Percentiles rank a stretch among this genome's conserved stretches.
phyloP scores from a whole-genome alignment of 2,113 vertebrate genomes.

The Cromileptes altivelis region DNA sequence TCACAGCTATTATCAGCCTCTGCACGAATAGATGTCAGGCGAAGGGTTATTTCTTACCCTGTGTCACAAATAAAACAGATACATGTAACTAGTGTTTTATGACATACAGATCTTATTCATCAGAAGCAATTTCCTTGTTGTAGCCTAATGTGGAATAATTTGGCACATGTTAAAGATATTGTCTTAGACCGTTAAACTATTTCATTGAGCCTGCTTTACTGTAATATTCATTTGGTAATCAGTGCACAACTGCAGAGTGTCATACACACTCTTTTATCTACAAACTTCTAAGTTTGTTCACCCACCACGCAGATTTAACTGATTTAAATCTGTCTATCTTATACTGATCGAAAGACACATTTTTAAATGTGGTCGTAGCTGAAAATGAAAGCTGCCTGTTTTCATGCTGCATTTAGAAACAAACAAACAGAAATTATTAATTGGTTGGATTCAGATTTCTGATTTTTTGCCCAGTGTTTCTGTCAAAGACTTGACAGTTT shows the following conservation, averaged over 20 bases:
- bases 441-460: neutral
- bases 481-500: neutral
- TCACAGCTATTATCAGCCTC: slow-evolving; percentile 63
- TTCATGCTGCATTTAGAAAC: neutral
- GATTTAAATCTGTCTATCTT: too few relatives aligned
- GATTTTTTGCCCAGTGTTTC: neutral
- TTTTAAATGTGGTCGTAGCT: neutral
- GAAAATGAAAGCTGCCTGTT: neutral
- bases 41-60: slow-evolving; percentile 32
- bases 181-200: neutral
- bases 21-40: slow-evolving; percentile 46
- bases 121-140: neutral
- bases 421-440: neutral
- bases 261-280: neutral
- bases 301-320: neutral
- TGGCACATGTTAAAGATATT: neutral
- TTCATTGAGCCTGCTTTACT: neutral
- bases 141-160: neutral
- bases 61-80: slow-evolving; percentile 14
- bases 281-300: neutral
- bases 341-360: too few relatives aligned
- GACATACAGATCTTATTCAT: neutral
- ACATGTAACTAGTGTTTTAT: neutral
- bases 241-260: neutral
- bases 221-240: neutral